These are phyloP conservation scores for Parnassius smintheus DNA, from an alignment of 2,888 invertebrate genomes.

Conservation along the genomic window DNA sequence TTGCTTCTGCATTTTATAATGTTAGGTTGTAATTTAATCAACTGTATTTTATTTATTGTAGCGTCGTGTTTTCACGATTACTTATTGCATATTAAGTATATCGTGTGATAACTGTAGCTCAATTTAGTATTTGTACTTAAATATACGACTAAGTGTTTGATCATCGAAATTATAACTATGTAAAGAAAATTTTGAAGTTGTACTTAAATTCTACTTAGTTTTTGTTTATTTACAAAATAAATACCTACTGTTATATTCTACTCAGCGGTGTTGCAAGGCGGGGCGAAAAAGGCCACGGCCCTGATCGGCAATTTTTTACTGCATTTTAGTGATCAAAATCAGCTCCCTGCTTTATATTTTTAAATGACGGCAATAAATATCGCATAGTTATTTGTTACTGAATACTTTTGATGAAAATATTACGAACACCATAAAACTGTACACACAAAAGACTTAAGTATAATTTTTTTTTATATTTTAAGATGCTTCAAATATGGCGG, in stretches of 20 bases:
- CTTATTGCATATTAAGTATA: constrained; percentile 58
- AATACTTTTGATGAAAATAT: too few species aligned
- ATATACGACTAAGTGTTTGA: constrained; percentile 59
- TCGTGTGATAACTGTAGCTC: constrained; percentile 69
- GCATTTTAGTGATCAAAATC: too few species aligned
- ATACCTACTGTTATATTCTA: neutral
- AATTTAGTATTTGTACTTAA: constrained; percentile 65
- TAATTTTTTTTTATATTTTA: too few species aligned
- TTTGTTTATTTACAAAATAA: constrained; percentile 3
- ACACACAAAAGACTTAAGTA: too few species aligned
- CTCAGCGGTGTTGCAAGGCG: too few species aligned
- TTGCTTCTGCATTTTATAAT: constrained; percentile 59
- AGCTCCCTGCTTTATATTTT: too few species aligned
- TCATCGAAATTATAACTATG: constrained; percentile 48
- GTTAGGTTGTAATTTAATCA: constrained; percentile 40
- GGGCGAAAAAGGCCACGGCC: too few species aligned
- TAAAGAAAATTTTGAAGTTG: constrained; percentile 20
- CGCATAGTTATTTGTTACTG: too few species aligned
- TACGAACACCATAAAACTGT: too few species aligned
- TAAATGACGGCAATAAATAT: too few species aligned
- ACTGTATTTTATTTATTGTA: constrained; percentile 41
- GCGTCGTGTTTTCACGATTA: constrained; percentile 54
- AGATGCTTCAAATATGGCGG: too few species aligned
- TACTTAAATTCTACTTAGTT: constrained; percentile 30
- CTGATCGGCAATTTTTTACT: too few species aligned